A percentile compares a stretch with the other conserved stretches of the same genome.
These are phyloP conservation scores for Arbacia lixula DNA, from an alignment of 53 echinoderm and acorn worm species.

Conservation along the genomic window DNA sequence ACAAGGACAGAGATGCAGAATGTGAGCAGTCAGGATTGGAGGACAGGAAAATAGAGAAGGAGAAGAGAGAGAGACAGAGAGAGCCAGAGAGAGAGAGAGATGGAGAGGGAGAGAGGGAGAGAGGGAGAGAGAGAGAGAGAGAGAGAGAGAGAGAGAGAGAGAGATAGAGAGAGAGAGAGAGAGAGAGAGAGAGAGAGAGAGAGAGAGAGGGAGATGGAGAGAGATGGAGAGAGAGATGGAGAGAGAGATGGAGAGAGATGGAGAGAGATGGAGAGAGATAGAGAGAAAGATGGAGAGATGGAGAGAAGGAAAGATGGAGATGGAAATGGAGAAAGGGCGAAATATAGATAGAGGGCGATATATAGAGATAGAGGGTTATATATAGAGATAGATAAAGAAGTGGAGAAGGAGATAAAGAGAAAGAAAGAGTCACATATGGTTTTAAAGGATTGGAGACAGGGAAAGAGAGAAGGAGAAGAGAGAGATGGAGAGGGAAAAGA, in stretches of 20 bases:
- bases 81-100: not conserved
- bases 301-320: not conserved
- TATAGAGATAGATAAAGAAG: not conserved
- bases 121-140: not conserved
- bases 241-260: not conserved
- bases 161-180: not conserved
- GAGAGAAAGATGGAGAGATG: not conserved
- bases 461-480: not conserved
- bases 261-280: not conserved
- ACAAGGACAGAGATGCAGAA: not conserved
- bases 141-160: conserved; percentile 4
- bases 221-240: not conserved
- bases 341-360: not conserved
- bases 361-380: not conserved
- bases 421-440: not conserved
- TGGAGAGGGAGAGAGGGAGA: not conserved
- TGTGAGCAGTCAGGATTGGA: not conserved
- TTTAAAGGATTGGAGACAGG: too few relatives aligned
- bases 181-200: too few relatives aligned
- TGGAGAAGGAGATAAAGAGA: not conserved
- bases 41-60: not conserved
- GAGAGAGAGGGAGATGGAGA: not conserved
- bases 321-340: not conserved
- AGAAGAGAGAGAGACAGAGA: not conserved
- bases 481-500: not conserved